Evolutionary conservation across 92 coral and sea anemone genomes (phyloP).

Genomic region (Metridium senile): DNA sequence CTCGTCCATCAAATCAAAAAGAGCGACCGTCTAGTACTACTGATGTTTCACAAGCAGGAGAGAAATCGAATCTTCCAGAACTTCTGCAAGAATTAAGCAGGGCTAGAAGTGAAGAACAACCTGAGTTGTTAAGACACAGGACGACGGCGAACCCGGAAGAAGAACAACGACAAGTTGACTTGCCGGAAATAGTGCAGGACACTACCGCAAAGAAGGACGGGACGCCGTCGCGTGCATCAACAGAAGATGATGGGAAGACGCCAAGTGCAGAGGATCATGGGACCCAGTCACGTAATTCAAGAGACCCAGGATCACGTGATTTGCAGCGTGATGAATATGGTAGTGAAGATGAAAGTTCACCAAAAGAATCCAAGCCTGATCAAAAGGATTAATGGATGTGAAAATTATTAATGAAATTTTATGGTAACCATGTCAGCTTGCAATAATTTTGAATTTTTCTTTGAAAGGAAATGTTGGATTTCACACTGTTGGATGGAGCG

Average conservation of each 20-base stretch:
- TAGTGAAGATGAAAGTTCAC: background rate
- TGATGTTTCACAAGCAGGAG: background rate
- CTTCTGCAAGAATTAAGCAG: slow-evolving; percentile 4
- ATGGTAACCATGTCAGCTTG: background rate
- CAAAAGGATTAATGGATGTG: background rate
- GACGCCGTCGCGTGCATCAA: background rate
- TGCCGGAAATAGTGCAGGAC: slow-evolving; percentile 28
- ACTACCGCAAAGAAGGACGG: slow-evolving; percentile 20
- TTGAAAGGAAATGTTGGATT: no score
- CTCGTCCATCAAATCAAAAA: background rate
- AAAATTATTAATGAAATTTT: no score
- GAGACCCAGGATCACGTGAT: background rate
- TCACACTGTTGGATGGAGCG: no score
- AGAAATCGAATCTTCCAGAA: slow-evolving; percentile 16
- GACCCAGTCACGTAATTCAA: background rate
- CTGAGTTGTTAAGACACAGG: slow-evolving; percentile 5
- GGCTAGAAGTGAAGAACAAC: background rate
- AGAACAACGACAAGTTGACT: background rate
- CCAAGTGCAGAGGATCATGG: background rate
- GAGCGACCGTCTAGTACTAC: background rate
- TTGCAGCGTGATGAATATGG: background rate
- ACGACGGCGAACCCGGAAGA: background rate
- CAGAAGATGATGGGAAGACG: background rate
- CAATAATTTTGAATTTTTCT: background rate
- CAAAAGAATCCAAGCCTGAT: background rate